Conservation (phyloP, 37 sponge, comb jelly and placozoan genomes). For the Oopsacas minuta region DNA sequence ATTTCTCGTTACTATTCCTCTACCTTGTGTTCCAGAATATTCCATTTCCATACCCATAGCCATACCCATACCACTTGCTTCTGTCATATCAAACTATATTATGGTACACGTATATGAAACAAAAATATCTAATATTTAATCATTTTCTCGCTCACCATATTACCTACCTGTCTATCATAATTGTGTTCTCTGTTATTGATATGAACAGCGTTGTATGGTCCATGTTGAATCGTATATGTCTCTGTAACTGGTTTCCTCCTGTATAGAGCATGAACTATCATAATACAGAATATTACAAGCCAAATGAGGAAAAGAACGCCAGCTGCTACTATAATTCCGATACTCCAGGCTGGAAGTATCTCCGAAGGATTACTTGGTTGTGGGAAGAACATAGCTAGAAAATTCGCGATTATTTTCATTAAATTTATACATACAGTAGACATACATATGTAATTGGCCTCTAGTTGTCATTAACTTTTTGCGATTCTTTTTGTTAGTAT, state of each 20-base stretch:
- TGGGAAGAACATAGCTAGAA: neutral
- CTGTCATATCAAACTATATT: constrained; percentile 9
- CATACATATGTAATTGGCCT: too few species aligned
- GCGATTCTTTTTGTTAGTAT: neutral
- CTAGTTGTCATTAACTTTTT: too few species aligned
- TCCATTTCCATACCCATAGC: too few species aligned
- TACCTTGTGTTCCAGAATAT: neutral
- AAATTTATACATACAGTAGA: too few species aligned
- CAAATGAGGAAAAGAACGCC: neutral
- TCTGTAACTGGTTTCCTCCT: neutral
- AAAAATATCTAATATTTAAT: too few species aligned
- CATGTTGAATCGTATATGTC: neutral
- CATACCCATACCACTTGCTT: neutral
- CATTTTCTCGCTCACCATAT: too few species aligned
- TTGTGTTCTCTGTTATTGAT: neutral
- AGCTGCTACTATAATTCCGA: neutral
- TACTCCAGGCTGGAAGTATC: neutral
- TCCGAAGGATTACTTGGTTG: neutral
- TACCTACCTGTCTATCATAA: neutral
- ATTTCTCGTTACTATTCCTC: neutral
- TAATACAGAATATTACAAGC: neutral
- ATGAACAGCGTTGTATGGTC: neutral
- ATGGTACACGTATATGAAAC: neutral
- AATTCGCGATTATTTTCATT: too few species aligned
- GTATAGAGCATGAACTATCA: neutral